Conservation (phyloP, 2,113 vertebrate genomes). For the Bufo gargarizans region DNA sequence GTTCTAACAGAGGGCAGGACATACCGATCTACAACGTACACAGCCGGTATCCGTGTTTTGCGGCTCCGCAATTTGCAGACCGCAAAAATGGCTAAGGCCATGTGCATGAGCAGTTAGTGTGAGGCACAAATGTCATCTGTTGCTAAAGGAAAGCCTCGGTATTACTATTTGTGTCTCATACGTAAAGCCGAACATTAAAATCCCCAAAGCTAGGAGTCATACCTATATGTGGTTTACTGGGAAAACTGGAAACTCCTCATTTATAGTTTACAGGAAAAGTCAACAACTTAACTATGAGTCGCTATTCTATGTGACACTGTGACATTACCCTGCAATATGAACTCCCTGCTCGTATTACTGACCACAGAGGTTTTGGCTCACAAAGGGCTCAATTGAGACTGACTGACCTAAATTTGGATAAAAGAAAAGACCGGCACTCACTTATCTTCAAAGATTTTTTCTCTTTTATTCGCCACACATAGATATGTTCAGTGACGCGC, state of each 20-base stretch:
- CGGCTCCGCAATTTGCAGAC: no score
- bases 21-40: no score
- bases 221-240: constrained; percentile 24
- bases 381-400: constrained; percentile 11
- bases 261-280: constrained; percentile 42
- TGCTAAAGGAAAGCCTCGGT: not conserved
- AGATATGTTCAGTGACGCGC: no score
- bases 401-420: not conserved
- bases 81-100: no score
- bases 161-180: not conserved
- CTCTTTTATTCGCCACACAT: no score
- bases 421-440: no score
- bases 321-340: constrained; percentile 23
- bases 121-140: not conserved
- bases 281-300: constrained; percentile 23
- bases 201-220: not conserved
- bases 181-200: not conserved
- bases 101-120: no score
- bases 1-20: no score
- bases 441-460: no score
- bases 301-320: constrained; percentile 29
- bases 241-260: constrained; percentile 14
- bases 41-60: no score
- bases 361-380: constrained; percentile 25
- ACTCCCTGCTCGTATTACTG: constrained; percentile 27